These are phyloP conservation scores for Willowsia nigromaculata DNA, from an alignment of 2,888 invertebrate species.

Conservation along the genomic window DNA sequence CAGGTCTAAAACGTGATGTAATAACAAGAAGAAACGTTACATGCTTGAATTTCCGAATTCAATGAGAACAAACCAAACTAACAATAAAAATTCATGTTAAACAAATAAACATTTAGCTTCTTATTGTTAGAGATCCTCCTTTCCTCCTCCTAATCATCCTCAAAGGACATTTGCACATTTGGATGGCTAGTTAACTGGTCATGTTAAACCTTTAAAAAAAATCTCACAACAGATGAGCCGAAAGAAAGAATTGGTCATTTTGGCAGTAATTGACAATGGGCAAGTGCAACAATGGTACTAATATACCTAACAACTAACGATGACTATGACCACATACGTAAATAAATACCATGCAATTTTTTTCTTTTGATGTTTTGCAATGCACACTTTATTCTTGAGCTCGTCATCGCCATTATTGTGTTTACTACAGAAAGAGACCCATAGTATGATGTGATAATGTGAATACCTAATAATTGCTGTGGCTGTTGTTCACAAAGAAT, in stretches of 20 bases:
- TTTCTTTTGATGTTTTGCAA: conserved; percentile 47
- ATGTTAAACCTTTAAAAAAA: neutral
- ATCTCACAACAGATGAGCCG: neutral
- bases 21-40: conserved; percentile 32
- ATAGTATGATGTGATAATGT: neutral
- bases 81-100: neutral
- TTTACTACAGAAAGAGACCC: neutral
- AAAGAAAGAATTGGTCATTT: neutral
- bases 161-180: neutral
- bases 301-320: neutral
- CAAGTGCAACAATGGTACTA: neutral
- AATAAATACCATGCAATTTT: conserved; percentile 43
- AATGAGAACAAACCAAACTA: neutral
- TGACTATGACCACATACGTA: conserved; percentile 2
- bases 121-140: neutral
- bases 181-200: neutral
- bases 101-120: neutral
- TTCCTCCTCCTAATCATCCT: neutral
- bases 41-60: conserved; percentile 1
- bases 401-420: conserved; percentile 16
- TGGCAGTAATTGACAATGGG: neutral
- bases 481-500: neutral
- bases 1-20: conserved; percentile 62
- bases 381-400: neutral
- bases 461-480: neutral